These are phyloP conservation scores for Tipula helvola DNA, from an alignment of 2,888 invertebrate genomes.

Conservation along the genomic window DNA sequence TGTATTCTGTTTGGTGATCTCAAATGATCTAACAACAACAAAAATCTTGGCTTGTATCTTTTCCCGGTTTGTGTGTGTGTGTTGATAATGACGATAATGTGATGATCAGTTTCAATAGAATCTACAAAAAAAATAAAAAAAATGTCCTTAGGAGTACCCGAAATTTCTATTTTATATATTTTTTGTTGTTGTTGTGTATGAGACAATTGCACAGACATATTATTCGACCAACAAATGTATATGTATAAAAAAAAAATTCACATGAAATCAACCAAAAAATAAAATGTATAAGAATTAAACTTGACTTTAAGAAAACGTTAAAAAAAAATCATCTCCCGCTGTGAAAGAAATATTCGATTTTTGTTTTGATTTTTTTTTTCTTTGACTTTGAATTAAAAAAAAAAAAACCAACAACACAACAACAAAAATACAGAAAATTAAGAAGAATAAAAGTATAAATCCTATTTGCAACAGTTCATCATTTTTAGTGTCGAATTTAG, in stretches of 20 bases:
- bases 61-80: not conserved
- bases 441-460: not conserved
- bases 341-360: slow-evolving; percentile 5
- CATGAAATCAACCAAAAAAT: slow-evolving; percentile 4
- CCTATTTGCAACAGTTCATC: slow-evolving; percentile 9
- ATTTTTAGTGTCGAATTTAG: not conserved
- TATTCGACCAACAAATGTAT: not conserved
- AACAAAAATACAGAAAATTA: not conserved
- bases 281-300: slow-evolving; percentile 5
- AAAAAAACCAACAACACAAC: not conserved
- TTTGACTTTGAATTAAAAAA: not conserved
- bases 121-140: not conserved
- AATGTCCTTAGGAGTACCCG: not conserved
- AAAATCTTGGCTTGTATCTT: not conserved
- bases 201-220: not conserved
- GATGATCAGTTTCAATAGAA: not conserved
- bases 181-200: not conserved
- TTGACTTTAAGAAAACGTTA: slow-evolving; percentile 7
- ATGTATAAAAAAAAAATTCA: not conserved
- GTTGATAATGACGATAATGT: not conserved
- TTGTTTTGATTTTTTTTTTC: not conserved
- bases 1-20: not conserved
- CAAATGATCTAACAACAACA: not conserved
- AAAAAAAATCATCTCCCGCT: slow-evolving; percentile 5
- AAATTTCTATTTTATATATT: not conserved